Evolutionary conservation across 2,113 vertebrate genomes (phyloP).

Genomic region (Cromileptes altivelis): DNA sequence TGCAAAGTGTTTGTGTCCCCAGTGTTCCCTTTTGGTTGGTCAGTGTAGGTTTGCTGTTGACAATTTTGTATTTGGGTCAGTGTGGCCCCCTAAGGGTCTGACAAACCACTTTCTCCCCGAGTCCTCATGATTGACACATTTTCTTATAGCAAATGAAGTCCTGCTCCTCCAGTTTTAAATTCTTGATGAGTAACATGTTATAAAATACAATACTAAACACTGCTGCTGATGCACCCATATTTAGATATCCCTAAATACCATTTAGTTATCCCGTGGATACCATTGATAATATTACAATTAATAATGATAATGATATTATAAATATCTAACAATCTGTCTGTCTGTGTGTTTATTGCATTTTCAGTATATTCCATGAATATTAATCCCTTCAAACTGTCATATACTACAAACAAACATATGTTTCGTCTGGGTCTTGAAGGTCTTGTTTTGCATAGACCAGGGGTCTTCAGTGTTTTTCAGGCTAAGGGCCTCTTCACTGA

Average conservation of each 20-base stretch:
- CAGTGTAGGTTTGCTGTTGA: conserved; percentile 79
- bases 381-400: conserved; percentile 24
- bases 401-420: conserved; percentile 42
- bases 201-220: conserved; percentile 75
- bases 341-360: neutral
- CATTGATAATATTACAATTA: conserved; percentile 7
- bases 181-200: conserved; percentile 81
- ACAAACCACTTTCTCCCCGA: conserved; percentile 82
- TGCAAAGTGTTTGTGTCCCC: conserved; percentile 66
- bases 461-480: too few species aligned
- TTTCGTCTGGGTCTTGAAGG: conserved; percentile 39
- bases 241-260: conserved; percentile 47
- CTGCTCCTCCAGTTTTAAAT: conserved; percentile 80
- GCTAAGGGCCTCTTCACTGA: too few species aligned
- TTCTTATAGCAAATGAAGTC: conserved; percentile 81
- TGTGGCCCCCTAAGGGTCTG: conserved; percentile 82
- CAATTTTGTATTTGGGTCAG: conserved; percentile 87
- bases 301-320: neutral
- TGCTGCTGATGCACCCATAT: conserved; percentile 58
- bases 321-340: neutral
- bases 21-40: conserved; percentile 63
- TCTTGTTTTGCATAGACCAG: conserved; percentile 56
- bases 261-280: conserved; percentile 31
- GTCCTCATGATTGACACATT: conserved; percentile 83
- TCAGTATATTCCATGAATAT: neutral